These are phyloP conservation scores for Rhea americana DNA, from an alignment of 2,113 vertebrate species.

Conservation along the genomic window DNA sequence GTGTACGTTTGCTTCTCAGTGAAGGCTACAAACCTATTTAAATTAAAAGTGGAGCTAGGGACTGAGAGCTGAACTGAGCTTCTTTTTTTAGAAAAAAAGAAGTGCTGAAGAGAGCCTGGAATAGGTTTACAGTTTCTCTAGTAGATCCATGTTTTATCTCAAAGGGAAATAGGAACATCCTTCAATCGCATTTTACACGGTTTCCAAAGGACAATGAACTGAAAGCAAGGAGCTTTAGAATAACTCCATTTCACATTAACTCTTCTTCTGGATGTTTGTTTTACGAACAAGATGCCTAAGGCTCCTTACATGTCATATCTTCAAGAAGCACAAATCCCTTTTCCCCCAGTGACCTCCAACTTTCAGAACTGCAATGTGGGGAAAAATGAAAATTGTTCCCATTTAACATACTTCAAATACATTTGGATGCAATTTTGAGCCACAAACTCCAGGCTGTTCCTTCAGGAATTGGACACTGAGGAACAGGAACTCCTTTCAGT, in stretches of 20 bases:
- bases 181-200: slow-evolving; percentile 48
- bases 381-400: not conserved
- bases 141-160: slow-evolving; percentile 36
- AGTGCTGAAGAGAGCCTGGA: slow-evolving; percentile 9
- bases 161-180: slow-evolving; percentile 47
- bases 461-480: not conserved
- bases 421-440: not conserved
- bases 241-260: not conserved
- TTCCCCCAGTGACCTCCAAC: not conserved
- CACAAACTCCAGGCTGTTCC: not conserved
- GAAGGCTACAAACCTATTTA: slow-evolving; percentile 28
- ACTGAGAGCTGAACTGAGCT: slow-evolving; percentile 44
- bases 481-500: not conserved
- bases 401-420: not conserved
- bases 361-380: not conserved
- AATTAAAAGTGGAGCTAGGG: slow-evolving; percentile 46
- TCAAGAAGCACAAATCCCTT: not conserved
- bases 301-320: not conserved
- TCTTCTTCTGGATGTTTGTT: slow-evolving; percentile 1
- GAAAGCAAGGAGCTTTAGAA: not conserved
- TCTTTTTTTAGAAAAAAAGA: slow-evolving; percentile 28
- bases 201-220: slow-evolving; percentile 15
- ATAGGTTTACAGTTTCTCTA: slow-evolving; percentile 50
- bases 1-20: slow-evolving; percentile 22
- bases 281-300: not conserved